A percentile compares a stretch with the other conserved stretches of the same genome.
These are phyloP conservation scores for Rhyacichthys aspro DNA, from an alignment of 2,797 vertebrate genomes.

Conservation along the genomic window DNA sequence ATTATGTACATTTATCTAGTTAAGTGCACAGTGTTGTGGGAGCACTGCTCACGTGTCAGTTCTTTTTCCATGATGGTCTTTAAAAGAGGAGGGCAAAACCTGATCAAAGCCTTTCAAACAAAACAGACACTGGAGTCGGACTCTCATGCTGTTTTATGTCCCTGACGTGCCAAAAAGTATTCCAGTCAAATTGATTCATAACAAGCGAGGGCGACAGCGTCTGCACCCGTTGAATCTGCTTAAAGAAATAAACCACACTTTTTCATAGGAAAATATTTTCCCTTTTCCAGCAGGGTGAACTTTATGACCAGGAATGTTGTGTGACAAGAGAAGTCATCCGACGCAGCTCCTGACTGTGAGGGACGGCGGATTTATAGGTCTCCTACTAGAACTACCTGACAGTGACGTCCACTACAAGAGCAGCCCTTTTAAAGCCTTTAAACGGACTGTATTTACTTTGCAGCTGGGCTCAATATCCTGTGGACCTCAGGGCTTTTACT, in stretches of 20 bases:
- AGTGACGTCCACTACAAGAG: constrained; percentile 20
- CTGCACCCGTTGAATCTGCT: constrained; percentile 10
- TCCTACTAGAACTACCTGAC: constrained; percentile 23
- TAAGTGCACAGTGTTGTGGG: constrained; percentile 25
- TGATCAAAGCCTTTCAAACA: constrained; percentile 14
- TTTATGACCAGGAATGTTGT: constrained; percentile 14
- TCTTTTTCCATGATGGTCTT: constrained; percentile 36
- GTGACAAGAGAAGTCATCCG: constrained; percentile 6
- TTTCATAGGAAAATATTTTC: constrained; percentile 26
- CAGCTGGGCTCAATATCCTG: constrained; percentile 70
- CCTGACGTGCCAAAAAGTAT: constrained; percentile 24
- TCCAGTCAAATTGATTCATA: constrained; percentile 18
- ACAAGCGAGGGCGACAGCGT: constrained; percentile 16
- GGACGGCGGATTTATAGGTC: constrained; percentile 19
- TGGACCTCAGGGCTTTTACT: constrained; percentile 36
- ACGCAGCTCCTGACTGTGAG: constrained; percentile 1
- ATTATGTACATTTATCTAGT: constrained; percentile 21
- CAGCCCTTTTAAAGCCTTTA: constrained; percentile 31
- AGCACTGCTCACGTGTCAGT: constrained; percentile 34
- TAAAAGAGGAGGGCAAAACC: constrained; percentile 15
- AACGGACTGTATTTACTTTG: constrained; percentile 60
- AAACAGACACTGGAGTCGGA: constrained; percentile 13
- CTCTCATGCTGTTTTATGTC: constrained; percentile 9
- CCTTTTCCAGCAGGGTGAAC: constrained; percentile 12
- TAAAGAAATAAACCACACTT: constrained; percentile 22